Evolutionary conservation across 2,888 invertebrate species (phyloP).

Genomic region (Chromoteleia sp.): DNA sequence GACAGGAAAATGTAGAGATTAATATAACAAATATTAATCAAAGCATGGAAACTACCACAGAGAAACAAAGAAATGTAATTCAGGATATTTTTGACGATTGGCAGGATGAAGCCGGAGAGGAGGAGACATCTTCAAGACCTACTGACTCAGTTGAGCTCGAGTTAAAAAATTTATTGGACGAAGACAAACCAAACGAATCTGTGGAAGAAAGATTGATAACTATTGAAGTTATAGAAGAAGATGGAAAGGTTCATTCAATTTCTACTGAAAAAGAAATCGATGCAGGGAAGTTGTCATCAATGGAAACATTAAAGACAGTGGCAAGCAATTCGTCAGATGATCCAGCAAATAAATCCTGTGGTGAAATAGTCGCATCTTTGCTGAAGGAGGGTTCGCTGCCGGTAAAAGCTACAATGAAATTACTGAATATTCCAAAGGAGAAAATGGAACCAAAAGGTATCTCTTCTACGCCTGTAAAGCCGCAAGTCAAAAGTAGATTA

Average conservation of each 20-base stretch:
- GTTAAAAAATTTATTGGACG: slow-evolving; percentile 79
- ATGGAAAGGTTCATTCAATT: slow-evolving; percentile 47
- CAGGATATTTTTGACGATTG: slow-evolving; percentile 84
- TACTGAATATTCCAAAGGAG: slow-evolving; percentile 46
- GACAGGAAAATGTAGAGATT: slow-evolving; percentile 7
- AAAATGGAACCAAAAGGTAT: slow-evolving; percentile 4
- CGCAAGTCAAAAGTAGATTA: slow-evolving; percentile 78
- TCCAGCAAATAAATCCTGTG: slow-evolving; percentile 61
- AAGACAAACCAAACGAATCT: slow-evolving; percentile 72
- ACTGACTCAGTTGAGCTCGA: slow-evolving; percentile 80
- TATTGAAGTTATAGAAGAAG: slow-evolving; percentile 59
- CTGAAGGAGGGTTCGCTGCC: slow-evolving; percentile 50
- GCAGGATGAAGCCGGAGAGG: slow-evolving; percentile 81
- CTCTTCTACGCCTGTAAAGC: slow-evolving; percentile 66
- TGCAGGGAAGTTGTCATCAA: not conserved
- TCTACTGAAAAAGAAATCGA: slow-evolving; percentile 48
- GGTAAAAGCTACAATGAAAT: slow-evolving; percentile 40
- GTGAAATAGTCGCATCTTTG: slow-evolving; percentile 62
- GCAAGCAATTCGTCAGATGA: slow-evolving; percentile 37
- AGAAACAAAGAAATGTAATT: slow-evolving; percentile 80
- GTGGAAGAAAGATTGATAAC: slow-evolving; percentile 55
- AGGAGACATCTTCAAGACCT: slow-evolving; percentile 63
- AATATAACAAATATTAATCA: not conserved
- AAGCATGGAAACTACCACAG: slow-evolving; percentile 4
- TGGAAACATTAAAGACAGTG: slow-evolving; percentile 23